These are phyloP conservation scores for Etia nguti DNA, from an alignment of 2,113 vertebrate genomes.

Conservation along the genomic window DNA sequence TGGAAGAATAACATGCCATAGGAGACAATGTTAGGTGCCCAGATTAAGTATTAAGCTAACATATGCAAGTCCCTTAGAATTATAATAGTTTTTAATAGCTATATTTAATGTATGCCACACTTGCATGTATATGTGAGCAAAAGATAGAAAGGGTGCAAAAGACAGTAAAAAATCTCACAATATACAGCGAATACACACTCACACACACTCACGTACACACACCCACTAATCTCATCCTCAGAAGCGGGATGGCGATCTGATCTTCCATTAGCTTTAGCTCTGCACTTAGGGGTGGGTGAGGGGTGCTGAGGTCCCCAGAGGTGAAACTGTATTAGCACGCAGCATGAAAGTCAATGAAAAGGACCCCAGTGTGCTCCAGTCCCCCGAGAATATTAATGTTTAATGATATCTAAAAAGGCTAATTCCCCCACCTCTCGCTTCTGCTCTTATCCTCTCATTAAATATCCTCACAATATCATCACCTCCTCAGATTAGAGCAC, in stretches of 20 bases:
- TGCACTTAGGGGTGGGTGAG: neutral
- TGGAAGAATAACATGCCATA: neutral
- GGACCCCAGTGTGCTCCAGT: slow-evolving; percentile 51
- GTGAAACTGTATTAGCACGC: slow-evolving; percentile 66
- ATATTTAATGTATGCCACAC: neutral
- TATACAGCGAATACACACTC: neutral
- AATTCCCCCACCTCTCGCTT: slow-evolving; percentile 24
- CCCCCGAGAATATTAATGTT: slow-evolving; percentile 69
- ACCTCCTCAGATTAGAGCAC: slow-evolving; percentile 51
- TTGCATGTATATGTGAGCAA: neutral
- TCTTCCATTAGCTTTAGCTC: slow-evolving; percentile 4
- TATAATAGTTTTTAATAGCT: slow-evolving; percentile 9
- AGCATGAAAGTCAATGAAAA: slow-evolving; percentile 66
- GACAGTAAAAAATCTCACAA: slow-evolving; percentile 3
- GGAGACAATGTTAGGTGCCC: neutral
- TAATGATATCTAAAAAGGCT: slow-evolving; percentile 73
- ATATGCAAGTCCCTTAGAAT: neutral
- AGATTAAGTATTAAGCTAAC: neutral
- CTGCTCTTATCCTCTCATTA: slow-evolving; percentile 47
- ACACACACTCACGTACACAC: neutral
- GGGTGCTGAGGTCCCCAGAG: slow-evolving; percentile 43
- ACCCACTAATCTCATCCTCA: slow-evolving; percentile 52
- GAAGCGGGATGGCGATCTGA: slow-evolving; percentile 32
- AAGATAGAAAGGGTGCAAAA: neutral
- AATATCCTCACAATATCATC: slow-evolving; percentile 57